Evolutionary conservation across 2,888 invertebrate genomes (phyloP).

Genomic region (Gryllus longicercus): DNA sequence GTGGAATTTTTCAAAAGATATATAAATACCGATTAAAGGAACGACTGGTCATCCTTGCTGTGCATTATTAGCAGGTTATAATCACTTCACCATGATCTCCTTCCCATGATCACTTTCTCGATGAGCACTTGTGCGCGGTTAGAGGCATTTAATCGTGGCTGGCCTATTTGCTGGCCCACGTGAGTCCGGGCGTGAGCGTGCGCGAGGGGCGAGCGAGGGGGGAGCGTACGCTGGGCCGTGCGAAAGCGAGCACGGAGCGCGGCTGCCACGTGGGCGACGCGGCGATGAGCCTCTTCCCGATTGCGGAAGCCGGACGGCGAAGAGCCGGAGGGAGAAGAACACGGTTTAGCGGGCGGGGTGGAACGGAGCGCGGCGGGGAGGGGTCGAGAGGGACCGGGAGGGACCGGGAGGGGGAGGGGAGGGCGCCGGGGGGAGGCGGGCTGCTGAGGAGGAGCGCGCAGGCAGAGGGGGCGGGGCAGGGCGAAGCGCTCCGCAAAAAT

Average conservation of each 20-base stretch:
- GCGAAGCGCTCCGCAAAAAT: conserved; percentile 20
- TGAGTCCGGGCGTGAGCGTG: too few relatives aligned
- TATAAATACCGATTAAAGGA: too few relatives aligned
- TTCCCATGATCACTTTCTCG: too few relatives aligned
- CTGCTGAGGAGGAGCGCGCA: background rate
- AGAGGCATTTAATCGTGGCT: too few relatives aligned
- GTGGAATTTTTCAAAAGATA: too few relatives aligned
- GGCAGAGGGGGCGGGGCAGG: background rate
- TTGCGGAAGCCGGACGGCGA: conserved; percentile 12
- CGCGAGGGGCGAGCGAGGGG: too few relatives aligned
- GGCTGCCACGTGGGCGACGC: too few relatives aligned
- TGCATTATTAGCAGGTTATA: conserved; percentile 23
- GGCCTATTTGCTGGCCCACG: too few relatives aligned
- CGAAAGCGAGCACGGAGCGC: too few relatives aligned
- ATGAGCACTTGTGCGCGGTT: too few relatives aligned
- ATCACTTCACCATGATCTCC: background rate
- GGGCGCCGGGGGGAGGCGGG: conserved; percentile 20
- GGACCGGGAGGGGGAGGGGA: background rate
- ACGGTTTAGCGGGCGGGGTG: background rate
- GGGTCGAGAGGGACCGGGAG: conserved; percentile 6
- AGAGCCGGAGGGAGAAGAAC: conserved; percentile 24
- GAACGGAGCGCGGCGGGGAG: conserved; percentile 20
- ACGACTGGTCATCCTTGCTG: background rate
- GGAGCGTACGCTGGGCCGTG: too few relatives aligned
- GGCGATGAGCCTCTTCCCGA: too few relatives aligned